phyloP scores from a whole-genome alignment of 2,113 vertebrate genomes.

The Calyptommatus sinebrachiatus region DNA sequence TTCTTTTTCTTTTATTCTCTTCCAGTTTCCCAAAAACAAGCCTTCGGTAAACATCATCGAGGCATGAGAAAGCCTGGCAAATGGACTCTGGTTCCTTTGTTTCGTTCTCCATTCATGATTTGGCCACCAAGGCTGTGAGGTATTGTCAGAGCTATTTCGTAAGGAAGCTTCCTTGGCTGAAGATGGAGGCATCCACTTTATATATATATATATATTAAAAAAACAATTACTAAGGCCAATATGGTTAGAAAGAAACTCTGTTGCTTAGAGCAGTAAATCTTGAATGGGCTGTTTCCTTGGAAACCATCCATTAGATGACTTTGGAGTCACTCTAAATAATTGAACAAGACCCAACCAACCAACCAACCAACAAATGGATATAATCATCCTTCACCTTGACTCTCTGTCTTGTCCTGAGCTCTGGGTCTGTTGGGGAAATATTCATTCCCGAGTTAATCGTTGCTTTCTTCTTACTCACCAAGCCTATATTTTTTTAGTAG shows the following conservation, averaged over 20 bases:
- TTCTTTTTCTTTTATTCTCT: conserved; percentile 37
- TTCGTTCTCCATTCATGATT: conserved; percentile 57
- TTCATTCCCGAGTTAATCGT: conserved; percentile 27
- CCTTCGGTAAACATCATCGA: conserved; percentile 71
- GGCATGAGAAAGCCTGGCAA: conserved; percentile 63
- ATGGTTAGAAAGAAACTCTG: conserved; percentile 46
- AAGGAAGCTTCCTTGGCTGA: conserved; percentile 27
- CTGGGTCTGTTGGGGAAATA: conserved; percentile 45
- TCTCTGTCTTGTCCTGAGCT: conserved; percentile 30
- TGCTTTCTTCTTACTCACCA: conserved; percentile 37
- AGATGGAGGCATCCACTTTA: neutral
- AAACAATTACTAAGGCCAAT: neutral
- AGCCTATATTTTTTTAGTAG: neutral
- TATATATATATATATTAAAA: conserved; percentile 35
- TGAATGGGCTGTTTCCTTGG: conserved; percentile 37
- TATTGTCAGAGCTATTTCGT: conserved; percentile 4
- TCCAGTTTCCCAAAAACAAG: conserved; percentile 73
- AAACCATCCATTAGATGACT: neutral
- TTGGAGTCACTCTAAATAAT: neutral
- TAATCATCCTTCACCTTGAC: conserved; percentile 31
- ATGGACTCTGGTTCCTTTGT: conserved; percentile 63
- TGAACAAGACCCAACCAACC: conserved; percentile 8
- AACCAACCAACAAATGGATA: neutral
- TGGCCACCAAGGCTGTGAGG: conserved; percentile 53
- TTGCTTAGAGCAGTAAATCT: conserved; percentile 34